Evolutionary conservation across 2,888 invertebrate species (phyloP), one percentile per base, ranked within the genome.

Genomic region (Patella depressa): DNA sequence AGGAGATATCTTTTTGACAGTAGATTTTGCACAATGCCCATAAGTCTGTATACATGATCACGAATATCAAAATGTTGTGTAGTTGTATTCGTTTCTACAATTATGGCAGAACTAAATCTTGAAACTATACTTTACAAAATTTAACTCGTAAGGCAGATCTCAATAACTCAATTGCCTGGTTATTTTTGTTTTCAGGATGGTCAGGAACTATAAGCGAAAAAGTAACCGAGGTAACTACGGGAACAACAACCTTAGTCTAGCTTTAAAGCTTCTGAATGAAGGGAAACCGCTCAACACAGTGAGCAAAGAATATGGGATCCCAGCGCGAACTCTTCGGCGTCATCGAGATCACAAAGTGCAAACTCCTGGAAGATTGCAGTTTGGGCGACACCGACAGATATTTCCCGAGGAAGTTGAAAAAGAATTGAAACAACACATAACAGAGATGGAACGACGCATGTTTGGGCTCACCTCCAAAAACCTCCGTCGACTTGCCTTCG

Each of bases 261-360:
- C 59, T 3, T 11, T 65, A 19, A 65, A 29, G 53, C 2, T 3
- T 2, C 3, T 54, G 17, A 19, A 53, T 45, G 73, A 29, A n/a
- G 73, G 73, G 9, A 14, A 7, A 9, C 57, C 57, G n/a, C 34
- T 57, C 7, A 53, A n/a, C n/a, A 15, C 53, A n/a, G 57, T 29
- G n/a, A 19, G n/a, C 9, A 45, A 24, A 19, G 19, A 19, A n/a
- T 73, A 55, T 73, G 54, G 54, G 12, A 54, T 73, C 9, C 57
- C 73, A 53, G 19, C 55, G 7, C 17, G 57, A n/a, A 55, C 55
- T 17, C 19, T 73, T 12, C 53, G 73, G 19, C 14, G 73, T n/a
- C 73, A 73, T 55, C 14, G 73, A 9, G 73, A 73, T 53, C 17
- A 55, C 9, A 73, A 73, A 15, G 73, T 73, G 54, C 14, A 9